Percentiles rank a stretch among this genome's conserved stretches.
phyloP scores from a whole-genome alignment of 2,888 invertebrate genomes.

The Drosophila mettleri region DNA sequence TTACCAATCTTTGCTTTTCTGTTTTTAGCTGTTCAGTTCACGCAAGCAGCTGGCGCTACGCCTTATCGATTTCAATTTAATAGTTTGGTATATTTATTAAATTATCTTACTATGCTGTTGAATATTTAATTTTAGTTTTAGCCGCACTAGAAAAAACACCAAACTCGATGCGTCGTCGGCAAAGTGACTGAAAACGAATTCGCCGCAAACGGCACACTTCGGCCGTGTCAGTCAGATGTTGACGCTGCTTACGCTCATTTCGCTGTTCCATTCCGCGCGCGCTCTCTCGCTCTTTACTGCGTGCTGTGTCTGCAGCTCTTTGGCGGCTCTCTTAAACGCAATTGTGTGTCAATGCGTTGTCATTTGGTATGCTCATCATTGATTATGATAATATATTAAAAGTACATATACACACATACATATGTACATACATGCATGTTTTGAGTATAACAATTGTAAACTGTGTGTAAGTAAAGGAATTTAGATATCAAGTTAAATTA shows the following conservation, averaged over 20 bases:
- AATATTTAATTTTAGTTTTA: slow-evolving; percentile 34
- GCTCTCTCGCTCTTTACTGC: slow-evolving; percentile 19
- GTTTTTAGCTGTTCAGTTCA: slow-evolving; percentile 6
- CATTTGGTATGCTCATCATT: slow-evolving; percentile 42
- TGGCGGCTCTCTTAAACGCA: slow-evolving; percentile 31
- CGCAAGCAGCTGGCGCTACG: not conserved
- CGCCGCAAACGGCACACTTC: slow-evolving; percentile 47
- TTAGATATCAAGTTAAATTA: not conserved
- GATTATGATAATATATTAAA: slow-evolving; percentile 37
- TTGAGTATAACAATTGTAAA: slow-evolving; percentile 8
- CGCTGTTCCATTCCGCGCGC: slow-evolving; percentile 4
- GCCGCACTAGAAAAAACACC: slow-evolving; percentile 46
- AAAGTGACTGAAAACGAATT: slow-evolving; percentile 65
- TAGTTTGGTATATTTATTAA: not conserved
- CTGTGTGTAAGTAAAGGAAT: not conserved
- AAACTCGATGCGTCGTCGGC: slow-evolving; percentile 63
- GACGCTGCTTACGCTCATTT: slow-evolving; percentile 39
- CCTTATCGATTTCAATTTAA: slow-evolving; percentile 10
- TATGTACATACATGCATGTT: not conserved
- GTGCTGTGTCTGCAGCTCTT: slow-evolving; percentile 22
- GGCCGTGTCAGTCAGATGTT: slow-evolving; percentile 57
- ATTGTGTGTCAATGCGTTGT: slow-evolving; percentile 33
- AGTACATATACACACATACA: not conserved
- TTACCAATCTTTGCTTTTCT: slow-evolving; percentile 59
- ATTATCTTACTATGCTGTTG: slow-evolving; percentile 38